phyloP scores from a whole-genome alignment of 2,113 vertebrate genomes.

The Strix aluco region DNA sequence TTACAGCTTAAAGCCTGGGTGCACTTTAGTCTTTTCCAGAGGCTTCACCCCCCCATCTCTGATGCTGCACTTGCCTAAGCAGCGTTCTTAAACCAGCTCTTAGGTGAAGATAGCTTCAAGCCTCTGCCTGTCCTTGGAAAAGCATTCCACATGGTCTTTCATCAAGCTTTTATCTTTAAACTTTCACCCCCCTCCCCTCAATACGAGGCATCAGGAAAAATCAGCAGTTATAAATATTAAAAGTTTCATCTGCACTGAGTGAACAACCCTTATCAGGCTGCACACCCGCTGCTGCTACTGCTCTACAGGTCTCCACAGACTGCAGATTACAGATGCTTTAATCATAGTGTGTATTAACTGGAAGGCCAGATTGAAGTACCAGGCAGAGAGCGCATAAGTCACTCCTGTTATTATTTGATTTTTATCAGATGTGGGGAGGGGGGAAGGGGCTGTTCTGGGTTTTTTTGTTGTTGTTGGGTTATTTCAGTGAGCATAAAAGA shows the following conservation, averaged over 20 bases:
- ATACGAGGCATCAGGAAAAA: conserved; percentile 1
- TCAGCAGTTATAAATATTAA: conserved; percentile 56
- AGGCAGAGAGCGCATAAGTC: conserved; percentile 43
- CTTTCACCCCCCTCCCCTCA: neutral
- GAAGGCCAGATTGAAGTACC: conserved; percentile 39
- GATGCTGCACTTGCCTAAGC: neutral
- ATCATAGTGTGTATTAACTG: conserved; percentile 51
- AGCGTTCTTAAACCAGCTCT: neutral
- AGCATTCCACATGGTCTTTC: conserved; percentile 15
- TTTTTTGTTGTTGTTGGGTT: neutral
- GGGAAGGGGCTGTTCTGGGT: neutral
- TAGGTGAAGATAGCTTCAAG: neutral
- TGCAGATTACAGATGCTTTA: conserved; percentile 61
- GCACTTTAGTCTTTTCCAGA: neutral
- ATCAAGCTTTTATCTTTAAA: conserved; percentile 51
- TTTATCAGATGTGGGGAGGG: neutral
- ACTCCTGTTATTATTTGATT: conserved; percentile 50
- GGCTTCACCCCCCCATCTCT: neutral
- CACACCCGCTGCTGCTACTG: conserved; percentile 31
- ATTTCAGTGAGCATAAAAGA: neutral
- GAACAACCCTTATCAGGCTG: conserved; percentile 58
- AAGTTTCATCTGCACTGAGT: conserved; percentile 40
- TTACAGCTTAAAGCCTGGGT: neutral
- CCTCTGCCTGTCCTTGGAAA: conserved; percentile 23
- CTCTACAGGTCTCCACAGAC: conserved; percentile 46